A percentile compares a stretch with the other conserved stretches of the same genome.
Evolutionary conservation across 2,797 vertebrate species (phyloP).

Genomic region (Megalops cyprinoides): DNA sequence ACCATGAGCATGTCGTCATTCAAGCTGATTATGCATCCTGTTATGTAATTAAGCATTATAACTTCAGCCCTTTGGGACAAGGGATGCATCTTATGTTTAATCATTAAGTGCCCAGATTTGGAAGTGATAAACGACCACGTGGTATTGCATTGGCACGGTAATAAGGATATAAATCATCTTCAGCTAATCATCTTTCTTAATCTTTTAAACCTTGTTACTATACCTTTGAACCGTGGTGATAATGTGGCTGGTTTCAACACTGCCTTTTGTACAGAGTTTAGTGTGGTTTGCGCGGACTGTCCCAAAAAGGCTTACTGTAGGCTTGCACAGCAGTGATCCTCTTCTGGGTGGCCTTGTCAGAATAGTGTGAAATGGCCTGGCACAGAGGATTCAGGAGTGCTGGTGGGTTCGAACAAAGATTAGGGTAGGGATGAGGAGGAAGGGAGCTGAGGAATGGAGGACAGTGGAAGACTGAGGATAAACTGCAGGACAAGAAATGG

Average conservation of each 20-base stretch:
- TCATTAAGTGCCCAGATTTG: not conserved
- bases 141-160: constrained; percentile 17
- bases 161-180: constrained; percentile 16
- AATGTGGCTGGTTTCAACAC: too few species aligned
- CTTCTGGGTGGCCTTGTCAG: too few species aligned
- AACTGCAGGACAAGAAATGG: not conserved
- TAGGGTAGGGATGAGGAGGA: not conserved
- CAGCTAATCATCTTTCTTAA: not conserved
- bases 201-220: not conserved
- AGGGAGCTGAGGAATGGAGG: not conserved
- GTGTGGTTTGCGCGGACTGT: not conserved
- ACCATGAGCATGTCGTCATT: not conserved
- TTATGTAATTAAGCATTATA: constrained; percentile 31
- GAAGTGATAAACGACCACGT: constrained; percentile 27
- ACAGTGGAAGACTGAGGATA: not conserved
- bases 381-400: not conserved
- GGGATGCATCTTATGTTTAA: not conserved
- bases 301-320: not conserved
- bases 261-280: not conserved
- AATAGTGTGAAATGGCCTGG: not conserved
- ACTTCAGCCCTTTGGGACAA: not conserved
- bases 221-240: not conserved
- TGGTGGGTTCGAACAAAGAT: not conserved
- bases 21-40: constrained; percentile 26
- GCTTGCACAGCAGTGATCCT: not conserved